Conservation (phyloP, 2,113 vertebrate species). For the Pluvianellus socialis region DNA sequence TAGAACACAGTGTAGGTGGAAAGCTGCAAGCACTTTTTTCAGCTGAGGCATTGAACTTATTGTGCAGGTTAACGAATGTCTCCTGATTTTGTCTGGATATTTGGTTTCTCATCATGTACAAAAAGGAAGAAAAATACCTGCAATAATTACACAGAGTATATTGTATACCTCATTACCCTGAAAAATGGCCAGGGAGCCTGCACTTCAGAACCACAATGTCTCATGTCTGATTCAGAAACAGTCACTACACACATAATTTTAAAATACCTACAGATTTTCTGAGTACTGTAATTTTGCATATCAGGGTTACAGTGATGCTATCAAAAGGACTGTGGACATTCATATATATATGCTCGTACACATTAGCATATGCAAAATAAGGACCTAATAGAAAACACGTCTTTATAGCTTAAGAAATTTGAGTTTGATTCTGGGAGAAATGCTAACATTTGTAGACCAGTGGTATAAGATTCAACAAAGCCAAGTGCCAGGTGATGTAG, state of each 20-base stretch:
- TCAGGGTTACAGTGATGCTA: not conserved
- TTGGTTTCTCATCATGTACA: not conserved
- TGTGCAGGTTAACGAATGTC: not conserved
- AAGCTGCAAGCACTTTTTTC: not conserved
- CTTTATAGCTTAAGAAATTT: not conserved
- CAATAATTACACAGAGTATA: conserved; percentile 19
- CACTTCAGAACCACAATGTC: conserved; percentile 32
- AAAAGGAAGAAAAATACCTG: not conserved
- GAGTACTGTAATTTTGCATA: not conserved
- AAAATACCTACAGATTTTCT: not conserved
- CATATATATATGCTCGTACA: not conserved
- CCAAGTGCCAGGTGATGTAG: too few relatives aligned
- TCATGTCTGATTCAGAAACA: conserved; percentile 28
- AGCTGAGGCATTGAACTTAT: not conserved
- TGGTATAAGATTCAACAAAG: too few relatives aligned
- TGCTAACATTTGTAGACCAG: not conserved
- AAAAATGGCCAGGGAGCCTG: not conserved
- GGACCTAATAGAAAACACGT: not conserved
- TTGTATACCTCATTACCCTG: not conserved
- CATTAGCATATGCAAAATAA: not conserved
- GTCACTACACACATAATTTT: not conserved
- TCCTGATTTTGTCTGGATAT: not conserved
- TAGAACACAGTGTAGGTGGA: not conserved
- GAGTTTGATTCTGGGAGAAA: not conserved
- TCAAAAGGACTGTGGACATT: not conserved